Percentiles rank a stretch among this genome's conserved stretches.
Conservation (phyloP, 1,140 invertebrate species). For the Holcopasites calliopsidis region DNA sequence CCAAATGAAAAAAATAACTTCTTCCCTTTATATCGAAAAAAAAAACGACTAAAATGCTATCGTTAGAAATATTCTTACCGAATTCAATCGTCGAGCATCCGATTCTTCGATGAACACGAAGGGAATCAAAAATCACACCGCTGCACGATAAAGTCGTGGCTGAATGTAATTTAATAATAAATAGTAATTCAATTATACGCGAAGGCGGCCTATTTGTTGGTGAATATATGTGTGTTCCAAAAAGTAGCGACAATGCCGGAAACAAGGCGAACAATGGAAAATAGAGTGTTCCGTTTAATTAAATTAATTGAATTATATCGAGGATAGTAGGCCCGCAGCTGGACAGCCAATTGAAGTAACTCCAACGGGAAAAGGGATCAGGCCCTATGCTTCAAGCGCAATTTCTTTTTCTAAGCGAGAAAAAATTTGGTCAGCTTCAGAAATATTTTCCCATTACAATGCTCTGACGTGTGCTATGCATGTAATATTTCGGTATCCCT, state of each 20-base stretch:
- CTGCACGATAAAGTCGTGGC: neutral
- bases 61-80: constrained; percentile 18
- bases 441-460: neutral
- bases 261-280: constrained; percentile 11
- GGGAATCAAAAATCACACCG: neutral
- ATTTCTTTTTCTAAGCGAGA: neutral
- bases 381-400: no score
- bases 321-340: neutral
- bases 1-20: no score
- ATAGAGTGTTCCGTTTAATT: constrained; percentile 23
- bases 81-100: neutral
- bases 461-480: constrained; percentile 8
- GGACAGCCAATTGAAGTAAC: neutral
- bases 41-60: neutral
- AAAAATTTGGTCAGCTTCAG: neutral
- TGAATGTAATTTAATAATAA: constrained; percentile 32
- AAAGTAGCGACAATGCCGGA: constrained; percentile 24
- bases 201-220: neutral
- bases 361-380: no score
- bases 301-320: constrained; percentile 26
- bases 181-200: constrained; percentile 28
- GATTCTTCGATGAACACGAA: neutral
- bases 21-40: no score
- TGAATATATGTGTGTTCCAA: constrained; percentile 11
- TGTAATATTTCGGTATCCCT: constrained; percentile 1